phyloP scores from a whole-genome alignment of 1,140 invertebrate genomes.

The Drosophila lini region DNA sequence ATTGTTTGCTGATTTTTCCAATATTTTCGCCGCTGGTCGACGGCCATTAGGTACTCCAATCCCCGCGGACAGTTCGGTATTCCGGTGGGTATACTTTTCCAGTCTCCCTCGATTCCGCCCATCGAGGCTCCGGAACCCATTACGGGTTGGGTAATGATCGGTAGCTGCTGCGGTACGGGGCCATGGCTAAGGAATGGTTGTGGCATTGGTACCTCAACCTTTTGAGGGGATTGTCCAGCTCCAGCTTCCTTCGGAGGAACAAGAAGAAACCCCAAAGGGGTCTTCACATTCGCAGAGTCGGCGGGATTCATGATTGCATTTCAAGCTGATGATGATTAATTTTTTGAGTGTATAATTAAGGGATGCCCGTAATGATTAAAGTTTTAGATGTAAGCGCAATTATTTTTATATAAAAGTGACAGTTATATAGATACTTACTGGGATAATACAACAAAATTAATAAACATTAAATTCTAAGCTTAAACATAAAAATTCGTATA shows the following conservation, averaged over 20 bases:
- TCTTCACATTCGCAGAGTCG: neutral
- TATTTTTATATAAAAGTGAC: neutral
- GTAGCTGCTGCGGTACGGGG: neutral
- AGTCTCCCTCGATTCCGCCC: constrained; percentile 87
- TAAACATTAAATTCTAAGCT: neutral
- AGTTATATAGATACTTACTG: neutral
- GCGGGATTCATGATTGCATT: neutral
- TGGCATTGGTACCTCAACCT: neutral
- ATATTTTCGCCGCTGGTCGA: constrained; percentile 91
- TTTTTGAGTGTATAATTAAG: neutral
- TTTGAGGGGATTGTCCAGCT: neutral
- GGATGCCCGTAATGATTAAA: neutral
- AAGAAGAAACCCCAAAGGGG: neutral
- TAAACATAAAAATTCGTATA: neutral
- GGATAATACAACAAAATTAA: no score
- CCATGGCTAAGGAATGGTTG: neutral
- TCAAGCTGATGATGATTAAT: neutral
- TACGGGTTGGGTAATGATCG: constrained; percentile 9
- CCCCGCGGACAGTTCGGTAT: constrained; percentile 93
- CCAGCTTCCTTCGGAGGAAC: neutral
- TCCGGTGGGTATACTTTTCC: constrained; percentile 91
- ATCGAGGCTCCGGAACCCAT: neutral
- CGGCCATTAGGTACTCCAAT: constrained; percentile 95
- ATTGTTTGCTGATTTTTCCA: constrained; percentile 91
- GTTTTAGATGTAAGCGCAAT: neutral